These are phyloP conservation scores for Tringa solitaria DNA, from an alignment of 2,113 vertebrate genomes.

Conservation along the genomic window DNA sequence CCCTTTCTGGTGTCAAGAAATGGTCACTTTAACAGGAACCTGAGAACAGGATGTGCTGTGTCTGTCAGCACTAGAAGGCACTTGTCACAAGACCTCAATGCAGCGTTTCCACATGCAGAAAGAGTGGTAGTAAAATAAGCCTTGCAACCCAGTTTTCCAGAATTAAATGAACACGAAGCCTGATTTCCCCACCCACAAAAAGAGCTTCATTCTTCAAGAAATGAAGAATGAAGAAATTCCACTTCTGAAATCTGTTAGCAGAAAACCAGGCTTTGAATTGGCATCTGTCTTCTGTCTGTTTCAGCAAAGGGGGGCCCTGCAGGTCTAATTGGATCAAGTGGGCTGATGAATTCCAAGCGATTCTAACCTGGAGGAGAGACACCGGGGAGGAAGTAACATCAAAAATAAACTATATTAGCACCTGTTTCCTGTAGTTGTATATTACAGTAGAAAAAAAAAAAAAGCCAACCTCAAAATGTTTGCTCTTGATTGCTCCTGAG, in stretches of 20 bases:
- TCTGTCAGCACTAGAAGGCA: background rate
- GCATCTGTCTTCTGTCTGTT: background rate
- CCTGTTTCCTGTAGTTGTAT: background rate
- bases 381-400: background rate
- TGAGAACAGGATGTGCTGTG: background rate
- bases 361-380: background rate
- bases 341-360: background rate
- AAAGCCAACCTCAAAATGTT: background rate
- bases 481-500: background rate
- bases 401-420: conserved; percentile 2
- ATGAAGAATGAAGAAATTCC: background rate
- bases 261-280: background rate
- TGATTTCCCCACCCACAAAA: background rate
- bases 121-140: conserved; percentile 11
- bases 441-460: background rate
- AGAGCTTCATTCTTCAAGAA: background rate
- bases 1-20: background rate
- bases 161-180: background rate
- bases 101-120: background rate
- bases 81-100: background rate
- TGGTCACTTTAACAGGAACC: background rate
- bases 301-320: background rate
- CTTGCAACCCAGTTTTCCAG: conserved; percentile 16
- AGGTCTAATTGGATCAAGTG: background rate
- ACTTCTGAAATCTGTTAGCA: background rate